Base-by-base conservation (phyloP, 2,888 invertebrate genomes). In the Pyrrhosoma nymphula region DNA sequence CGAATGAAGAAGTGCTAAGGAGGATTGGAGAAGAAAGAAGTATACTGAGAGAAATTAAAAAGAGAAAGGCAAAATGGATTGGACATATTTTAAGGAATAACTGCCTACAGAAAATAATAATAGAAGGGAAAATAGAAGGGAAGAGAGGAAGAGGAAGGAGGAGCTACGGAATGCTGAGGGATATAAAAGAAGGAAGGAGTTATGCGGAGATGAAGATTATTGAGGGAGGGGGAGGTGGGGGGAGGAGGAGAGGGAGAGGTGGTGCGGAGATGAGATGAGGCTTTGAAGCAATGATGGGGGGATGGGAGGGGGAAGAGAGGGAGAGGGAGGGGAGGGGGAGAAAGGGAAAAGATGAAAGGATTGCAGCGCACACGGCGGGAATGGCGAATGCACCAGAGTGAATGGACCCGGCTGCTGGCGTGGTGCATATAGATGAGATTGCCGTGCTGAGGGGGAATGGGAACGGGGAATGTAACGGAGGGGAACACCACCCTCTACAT, bases 361-460 rank as follows among this genome's bases (percentile, higher is more conserved):
- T 82, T 82, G 12, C 82, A 82, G 35, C 18, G 82, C 20, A 12
- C 82, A 6, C 12, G 30, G 69, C 8, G 20, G 69, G 69, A 69
- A 69, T 69, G 69, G 69, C 69, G 82, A 82, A 82, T 82, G 82
- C 35, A 82, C 82, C 35, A 82, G 82, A 82, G 82, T 35, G 82
- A 26, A 35, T 35, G 35, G 82, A 82, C 30, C 82, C 82, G 82
- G 35, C 82, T 35, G 35, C 82, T 16, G 82, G 35, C 82, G 82
- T 16, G 82, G 82, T 82, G 82, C 82, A 82, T 82, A 82, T 82
- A 82, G 35, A 82, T 82, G 82, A 82, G 82, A 82, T 69, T 82
- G 82, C 82, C 35, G 30, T 2, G 30, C 26, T 82, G 14, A 14
- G 6, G 60, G 60, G 60, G 60, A 60, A 60, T 16, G 16, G 3